These are phyloP conservation scores for Patagioenas fasciata DNA, from an alignment of 2,113 vertebrate species.

Conservation along the genomic window DNA sequence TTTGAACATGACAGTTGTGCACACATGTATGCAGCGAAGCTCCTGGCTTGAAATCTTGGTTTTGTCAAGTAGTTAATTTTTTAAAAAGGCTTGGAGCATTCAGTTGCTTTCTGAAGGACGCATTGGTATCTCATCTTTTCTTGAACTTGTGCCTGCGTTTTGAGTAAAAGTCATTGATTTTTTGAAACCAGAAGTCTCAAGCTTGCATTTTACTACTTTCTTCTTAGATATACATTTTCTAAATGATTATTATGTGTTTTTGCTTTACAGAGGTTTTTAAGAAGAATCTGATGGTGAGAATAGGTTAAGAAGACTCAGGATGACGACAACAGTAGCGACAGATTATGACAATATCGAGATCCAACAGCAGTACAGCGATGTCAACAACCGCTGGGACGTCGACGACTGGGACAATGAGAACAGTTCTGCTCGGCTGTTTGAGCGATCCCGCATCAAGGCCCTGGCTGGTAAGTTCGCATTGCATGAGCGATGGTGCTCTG, in stretches of 20 bases:
- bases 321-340: constrained; percentile 91
- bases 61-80: not conserved
- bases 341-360: constrained; percentile 95
- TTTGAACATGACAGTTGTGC: not conserved
- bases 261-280: constrained; percentile 71
- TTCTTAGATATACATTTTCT: not conserved
- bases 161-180: not conserved
- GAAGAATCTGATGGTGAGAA: constrained; percentile 83
- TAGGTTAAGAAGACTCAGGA: constrained; percentile 78
- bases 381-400: constrained; percentile 96
- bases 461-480: constrained; percentile 83
- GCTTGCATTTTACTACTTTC: not conserved
- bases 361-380: constrained; percentile 93
- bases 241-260: not conserved
- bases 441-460: constrained; percentile 95
- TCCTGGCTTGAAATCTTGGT: not conserved
- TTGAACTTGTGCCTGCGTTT: not conserved
- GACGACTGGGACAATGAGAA: constrained; percentile 99
- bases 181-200: not conserved
- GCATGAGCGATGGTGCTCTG: not conserved
- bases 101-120: not conserved
- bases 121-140: not conserved
- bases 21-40: not conserved
- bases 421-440: constrained; percentile 93
- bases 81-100: not conserved